Percentiles rank a stretch among this genome's conserved stretches.
Evolutionary conservation across 2,113 vertebrate genomes (phyloP).

Genomic region (Pardalotus punctatus): DNA sequence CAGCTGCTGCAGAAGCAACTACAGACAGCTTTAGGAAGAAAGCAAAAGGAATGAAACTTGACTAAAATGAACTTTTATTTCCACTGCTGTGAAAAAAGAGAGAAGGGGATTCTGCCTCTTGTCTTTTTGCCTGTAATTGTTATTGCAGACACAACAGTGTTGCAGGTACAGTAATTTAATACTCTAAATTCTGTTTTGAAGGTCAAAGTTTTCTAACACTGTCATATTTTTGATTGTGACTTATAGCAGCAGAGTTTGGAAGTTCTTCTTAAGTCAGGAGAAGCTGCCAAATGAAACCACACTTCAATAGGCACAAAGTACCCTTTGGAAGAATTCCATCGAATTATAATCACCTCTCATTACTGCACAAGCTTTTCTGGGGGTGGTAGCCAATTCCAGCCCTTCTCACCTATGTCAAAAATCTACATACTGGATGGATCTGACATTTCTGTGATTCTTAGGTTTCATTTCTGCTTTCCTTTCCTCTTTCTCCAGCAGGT

Average conservation of each 20-base stretch:
- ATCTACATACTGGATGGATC: background rate
- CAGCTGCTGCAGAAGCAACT: background rate
- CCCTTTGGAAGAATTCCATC: background rate
- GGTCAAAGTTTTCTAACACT: background rate
- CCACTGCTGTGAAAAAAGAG: background rate
- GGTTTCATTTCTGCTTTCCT: background rate
- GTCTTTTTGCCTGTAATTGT: background rate
- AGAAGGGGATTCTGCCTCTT: background rate
- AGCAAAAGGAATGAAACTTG: background rate
- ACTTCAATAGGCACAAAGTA: background rate
- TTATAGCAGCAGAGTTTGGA: background rate
- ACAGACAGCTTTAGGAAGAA: background rate
- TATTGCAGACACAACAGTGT: background rate
- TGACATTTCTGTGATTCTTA: background rate
- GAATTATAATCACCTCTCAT: background rate
- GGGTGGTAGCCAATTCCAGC: background rate
- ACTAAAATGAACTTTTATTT: background rate
- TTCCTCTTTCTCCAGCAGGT: background rate
- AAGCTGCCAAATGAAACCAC: constrained; percentile 13
- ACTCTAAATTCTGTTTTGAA: background rate
- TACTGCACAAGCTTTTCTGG: background rate
- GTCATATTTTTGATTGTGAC: background rate
- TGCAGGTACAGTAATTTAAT: background rate
- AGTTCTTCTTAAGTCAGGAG: background rate
- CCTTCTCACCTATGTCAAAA: background rate